Base-by-base conservation (phyloP, 2,113 vertebrate species). In the Calypte anna region DNA sequence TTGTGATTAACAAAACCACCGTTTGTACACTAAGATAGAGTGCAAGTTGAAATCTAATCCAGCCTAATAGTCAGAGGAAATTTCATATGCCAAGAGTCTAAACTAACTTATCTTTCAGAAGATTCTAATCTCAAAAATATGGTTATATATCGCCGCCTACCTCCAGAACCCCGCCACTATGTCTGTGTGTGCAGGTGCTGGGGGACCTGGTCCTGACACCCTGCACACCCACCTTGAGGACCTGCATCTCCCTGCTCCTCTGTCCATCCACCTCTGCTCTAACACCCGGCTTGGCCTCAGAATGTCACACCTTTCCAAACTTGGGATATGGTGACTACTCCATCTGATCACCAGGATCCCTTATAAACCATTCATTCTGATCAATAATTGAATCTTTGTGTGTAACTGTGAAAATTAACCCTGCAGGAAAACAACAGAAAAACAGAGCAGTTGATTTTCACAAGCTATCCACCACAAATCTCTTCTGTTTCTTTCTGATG, bases 111-210 rank as follows among this genome's bases (percentile, higher is more conserved):
- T 91, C 63, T 67, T 88, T 67, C 77, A 79, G 70, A 50, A 85
- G 85, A 86, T 72, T 79, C 81, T 91, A 91, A 92, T 97, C 94
- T 97, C 94, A 95, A 96, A 97, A 95, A 63, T 44, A 86, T 43
- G 88, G 91, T 93, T 94, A 87, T 86, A 89, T 91, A 86, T 92
- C 80, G 94, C 86, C 90, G 83, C 95, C 96, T 94, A 95, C 84
- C 96, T 94, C 77, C 73, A 91, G 63, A 73, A 79, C 36, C 12
- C 73, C 43, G 91, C 68, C 93, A 96, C 91, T 96, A 96, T 88
- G 92, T 64, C 88, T 96, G 66, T 3, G 12, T 61, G 84, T 30
- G 79, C 91, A 95, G 28, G 82, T 19, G 21, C 79, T 14, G 46
- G 21, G 77, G 67, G 57, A 8, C 38, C 40, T 43, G 63, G 44